A percentile compares a stretch with the other conserved stretches of the same genome.
These are phyloP conservation scores for Eulithis prunata DNA, from an alignment of 2,888 invertebrate genomes.

Conservation along the genomic window DNA sequence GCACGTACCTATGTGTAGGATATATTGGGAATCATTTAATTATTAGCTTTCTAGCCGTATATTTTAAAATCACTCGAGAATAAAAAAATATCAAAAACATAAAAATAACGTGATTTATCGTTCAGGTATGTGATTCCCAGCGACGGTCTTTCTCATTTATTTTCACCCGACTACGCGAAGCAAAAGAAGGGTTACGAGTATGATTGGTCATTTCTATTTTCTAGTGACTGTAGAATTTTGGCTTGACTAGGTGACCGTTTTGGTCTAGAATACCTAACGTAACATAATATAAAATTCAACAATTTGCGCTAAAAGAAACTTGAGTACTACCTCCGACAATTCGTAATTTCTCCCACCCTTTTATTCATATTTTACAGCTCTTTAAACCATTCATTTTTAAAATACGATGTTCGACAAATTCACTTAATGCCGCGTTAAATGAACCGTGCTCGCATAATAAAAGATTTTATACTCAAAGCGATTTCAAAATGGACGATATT, in stretches of 20 bases:
- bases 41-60: too few species aligned
- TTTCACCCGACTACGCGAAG: too few species aligned
- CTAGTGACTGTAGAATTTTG: neutral
- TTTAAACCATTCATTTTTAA: conserved; percentile 77
- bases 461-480: conserved; percentile 80
- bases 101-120: too few species aligned
- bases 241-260: neutral
- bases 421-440: conserved; percentile 82
- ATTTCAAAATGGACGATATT: conserved; percentile 78
- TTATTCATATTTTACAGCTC: conserved; percentile 66
- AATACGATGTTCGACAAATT: conserved; percentile 82
- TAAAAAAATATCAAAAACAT: too few species aligned
- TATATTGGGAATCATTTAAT: too few species aligned
- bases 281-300: neutral
- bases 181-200: too few species aligned
- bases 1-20: neutral
- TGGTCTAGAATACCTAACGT: neutral
- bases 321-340: conserved; percentile 54
- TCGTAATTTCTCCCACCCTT: conserved; percentile 53
- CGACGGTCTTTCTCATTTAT: too few species aligned
- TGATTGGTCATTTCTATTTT: neutral
- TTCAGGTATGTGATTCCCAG: neutral
- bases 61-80: too few species aligned
- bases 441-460: conserved; percentile 82
- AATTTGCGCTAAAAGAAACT: conserved; percentile 57